Evolutionary conservation across 2,797 vertebrate species (phyloP), one percentile per base, ranked within the genome.

Genomic region (Neopelma chrysocephalum): DNA sequence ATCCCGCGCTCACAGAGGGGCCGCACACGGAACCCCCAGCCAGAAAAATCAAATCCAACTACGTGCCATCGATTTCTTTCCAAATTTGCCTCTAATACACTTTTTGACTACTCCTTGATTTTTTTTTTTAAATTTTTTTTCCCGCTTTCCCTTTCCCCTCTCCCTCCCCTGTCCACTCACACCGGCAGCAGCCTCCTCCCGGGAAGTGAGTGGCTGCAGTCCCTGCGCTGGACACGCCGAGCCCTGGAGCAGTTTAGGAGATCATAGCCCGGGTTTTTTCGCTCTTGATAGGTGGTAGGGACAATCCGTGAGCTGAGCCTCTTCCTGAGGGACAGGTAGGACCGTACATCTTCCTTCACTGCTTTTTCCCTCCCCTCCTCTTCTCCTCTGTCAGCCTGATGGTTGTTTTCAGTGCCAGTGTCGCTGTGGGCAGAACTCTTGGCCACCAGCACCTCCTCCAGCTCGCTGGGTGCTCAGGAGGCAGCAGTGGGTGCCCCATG

Each of bases 21-120:
- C 91, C 34, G 72, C 95, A 26, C 54, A 79, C 38, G 38, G 86
- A 90, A 93, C 95, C 85, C 90, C 82, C 87, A 89, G 87, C 80
- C 91, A 72, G 94, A 80, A 97, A 97, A 96, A 97, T 95, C 94
- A 96, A 97, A 97, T 92, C 93, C 95, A 94, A 98, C 97, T 92
- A 96, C 85, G 43, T 31, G 61, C 81, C 95, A 96, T 96, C 68
- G 97, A 98, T 97, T 97, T 96, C 89, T 84, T 93, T 95, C 92
- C 96, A 95, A 93, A 97, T 97, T 96, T 97, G 92, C 93, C 95
- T 93, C n/a, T 65, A 94, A 87, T 86, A 94, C 82, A 92, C 82
- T 96, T 96, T 94, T 94, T 71, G 84, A 76, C 72, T 83, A 77
- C 65, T 94, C 57, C n/a, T 38, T 92, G 78, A 78, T 86, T 43